Conservation (phyloP, 2,888 invertebrate genomes). For the Saturnia pavonia region DNA sequence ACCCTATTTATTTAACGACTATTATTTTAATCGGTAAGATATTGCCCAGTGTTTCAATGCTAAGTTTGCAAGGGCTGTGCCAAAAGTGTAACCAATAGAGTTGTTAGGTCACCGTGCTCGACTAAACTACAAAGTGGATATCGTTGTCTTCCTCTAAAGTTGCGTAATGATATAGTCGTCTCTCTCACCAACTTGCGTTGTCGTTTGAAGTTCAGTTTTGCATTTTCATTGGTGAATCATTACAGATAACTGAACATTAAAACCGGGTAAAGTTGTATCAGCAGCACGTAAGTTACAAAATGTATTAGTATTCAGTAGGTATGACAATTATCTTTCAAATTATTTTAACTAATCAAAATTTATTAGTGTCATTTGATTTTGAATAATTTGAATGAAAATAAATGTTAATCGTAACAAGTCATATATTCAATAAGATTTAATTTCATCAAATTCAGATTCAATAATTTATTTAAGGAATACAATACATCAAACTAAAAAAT, state of each 20-base stretch:
- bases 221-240: conserved; percentile 64
- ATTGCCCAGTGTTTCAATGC: conserved; percentile 54
- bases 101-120: conserved; percentile 37
- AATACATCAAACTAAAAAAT: neutral
- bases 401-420: neutral
- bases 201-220: conserved; percentile 44
- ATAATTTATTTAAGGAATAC: too few species aligned
- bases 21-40: conserved; percentile 77
- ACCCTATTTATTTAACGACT: conserved; percentile 70
- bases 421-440: neutral
- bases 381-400: neutral
- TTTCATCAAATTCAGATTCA: neutral
- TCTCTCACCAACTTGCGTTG: conserved; percentile 46
- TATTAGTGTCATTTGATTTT: neutral
- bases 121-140: conserved; percentile 48
- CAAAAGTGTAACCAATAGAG: conserved; percentile 53
- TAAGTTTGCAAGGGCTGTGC: conserved; percentile 55
- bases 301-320: neutral
- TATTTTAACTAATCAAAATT: neutral
- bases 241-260: conserved; percentile 53
- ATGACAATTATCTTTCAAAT: neutral
- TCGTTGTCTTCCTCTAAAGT: conserved; percentile 58
- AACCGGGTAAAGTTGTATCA: conserved; percentile 57
- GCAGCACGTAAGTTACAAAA: conserved; percentile 65
- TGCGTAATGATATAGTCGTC: conserved; percentile 62